Conservation (phyloP, 2,888 invertebrate species). For the Zygothrica quintamaculata region DNA sequence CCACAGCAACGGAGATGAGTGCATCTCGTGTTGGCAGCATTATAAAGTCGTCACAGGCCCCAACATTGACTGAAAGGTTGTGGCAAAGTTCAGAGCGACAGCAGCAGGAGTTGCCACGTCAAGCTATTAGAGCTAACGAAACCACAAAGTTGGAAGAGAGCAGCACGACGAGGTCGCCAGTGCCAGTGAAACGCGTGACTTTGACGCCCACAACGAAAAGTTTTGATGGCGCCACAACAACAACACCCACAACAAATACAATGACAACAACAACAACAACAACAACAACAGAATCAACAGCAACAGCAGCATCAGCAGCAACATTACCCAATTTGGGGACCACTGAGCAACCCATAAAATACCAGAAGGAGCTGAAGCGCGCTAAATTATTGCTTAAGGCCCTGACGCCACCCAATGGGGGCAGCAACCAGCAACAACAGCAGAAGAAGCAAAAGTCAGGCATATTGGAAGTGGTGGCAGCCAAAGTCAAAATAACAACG, state of each 20-base stretch:
- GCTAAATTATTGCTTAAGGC: conserved; percentile 82
- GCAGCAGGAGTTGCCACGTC: conserved; percentile 30
- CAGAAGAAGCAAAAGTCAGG: conserved; percentile 42
- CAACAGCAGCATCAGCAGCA: conserved; percentile 25
- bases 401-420: conserved; percentile 49
- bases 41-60: conserved; percentile 62
- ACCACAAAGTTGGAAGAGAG: conserved; percentile 47
- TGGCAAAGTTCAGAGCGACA: conserved; percentile 46
- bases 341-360: conserved; percentile 65
- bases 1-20: conserved; percentile 7
- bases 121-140: conserved; percentile 53
- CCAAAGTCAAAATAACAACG: conserved; percentile 64
- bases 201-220: conserved; percentile 64
- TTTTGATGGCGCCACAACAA: conserved; percentile 40
- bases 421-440: neutral
- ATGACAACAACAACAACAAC: conserved; percentile 19
- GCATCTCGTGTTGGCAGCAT: conserved; percentile 42
- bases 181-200: conserved; percentile 59
- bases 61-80: conserved; percentile 38
- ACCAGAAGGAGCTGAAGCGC: conserved; percentile 80
- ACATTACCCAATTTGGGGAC: conserved; percentile 38
- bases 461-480: conserved; percentile 59
- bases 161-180: conserved; percentile 19
- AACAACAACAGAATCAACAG: conserved; percentile 10
- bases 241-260: conserved; percentile 22